Percentiles rank a stretch among this genome's conserved stretches.
Evolutionary conservation across 2,888 invertebrate genomes (phyloP).

Genomic region (Spicauda simplicius): DNA sequence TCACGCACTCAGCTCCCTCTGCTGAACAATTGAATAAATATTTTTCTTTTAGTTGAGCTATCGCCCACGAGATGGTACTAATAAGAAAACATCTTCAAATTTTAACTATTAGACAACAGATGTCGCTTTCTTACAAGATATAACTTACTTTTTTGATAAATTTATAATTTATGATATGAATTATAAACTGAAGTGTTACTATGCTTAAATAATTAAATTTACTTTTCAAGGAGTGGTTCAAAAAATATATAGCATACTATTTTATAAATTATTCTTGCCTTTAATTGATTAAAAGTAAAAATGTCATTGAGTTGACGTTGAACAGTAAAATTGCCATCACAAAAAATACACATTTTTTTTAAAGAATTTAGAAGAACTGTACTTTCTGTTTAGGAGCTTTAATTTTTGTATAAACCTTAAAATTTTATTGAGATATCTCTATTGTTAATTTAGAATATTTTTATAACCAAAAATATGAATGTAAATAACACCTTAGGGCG

Average conservation of each 20-base stretch:
- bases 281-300: neutral
- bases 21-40: too few species aligned
- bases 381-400: too few species aligned
- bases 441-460: neutral
- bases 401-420: too few species aligned
- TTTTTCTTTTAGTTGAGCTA: neutral
- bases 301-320: neutral
- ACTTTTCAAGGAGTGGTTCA: neutral
- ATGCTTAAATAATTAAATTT: neutral
- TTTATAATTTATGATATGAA: neutral
- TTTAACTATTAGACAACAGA: neutral
- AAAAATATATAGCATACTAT: neutral
- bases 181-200: neutral
- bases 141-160: neutral
- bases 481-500: neutral
- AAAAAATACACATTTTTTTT: neutral
- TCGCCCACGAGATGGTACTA: neutral
- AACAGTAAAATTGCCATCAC: neutral
- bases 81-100: neutral
- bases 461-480: neutral
- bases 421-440: neutral
- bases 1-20: neutral
- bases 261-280: neutral
- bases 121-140: neutral
- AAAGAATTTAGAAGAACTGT: too few species aligned